These are phyloP conservation scores for Macroglossus sobrinus DNA, from an alignment of 2,113 vertebrate genomes.

Conservation along the genomic window DNA sequence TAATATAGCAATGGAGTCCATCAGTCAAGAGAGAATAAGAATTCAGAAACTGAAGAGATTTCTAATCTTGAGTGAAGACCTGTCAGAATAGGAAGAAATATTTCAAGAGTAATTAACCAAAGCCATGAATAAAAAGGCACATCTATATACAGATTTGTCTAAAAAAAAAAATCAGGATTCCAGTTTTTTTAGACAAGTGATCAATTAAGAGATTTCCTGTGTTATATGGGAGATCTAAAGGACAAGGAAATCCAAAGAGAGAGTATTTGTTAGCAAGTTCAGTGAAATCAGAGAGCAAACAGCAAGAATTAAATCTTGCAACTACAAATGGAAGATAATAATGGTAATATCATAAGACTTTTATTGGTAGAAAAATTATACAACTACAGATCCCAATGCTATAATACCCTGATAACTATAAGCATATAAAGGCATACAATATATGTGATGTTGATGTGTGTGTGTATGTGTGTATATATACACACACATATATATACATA, in stretches of 20 bases:
- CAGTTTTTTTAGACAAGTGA: not conserved
- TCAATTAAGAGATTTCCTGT: not conserved
- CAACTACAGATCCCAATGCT: accelerated
- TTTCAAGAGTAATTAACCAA: not conserved
- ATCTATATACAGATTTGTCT: not conserved
- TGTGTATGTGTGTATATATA: not conserved
- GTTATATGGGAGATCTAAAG: not conserved
- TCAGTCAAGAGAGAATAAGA: not conserved
- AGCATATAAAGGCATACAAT: not conserved
- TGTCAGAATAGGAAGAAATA: not conserved
- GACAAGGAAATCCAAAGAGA: not conserved
- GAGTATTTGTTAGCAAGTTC: not conserved
- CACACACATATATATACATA: too few relatives aligned
- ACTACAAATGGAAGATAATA: not conserved
- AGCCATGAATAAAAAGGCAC: not conserved
- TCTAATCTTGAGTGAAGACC: not conserved
- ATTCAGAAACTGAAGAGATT: not conserved
- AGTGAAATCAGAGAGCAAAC: not conserved
- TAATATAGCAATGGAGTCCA: not conserved
- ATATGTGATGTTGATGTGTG: not conserved
- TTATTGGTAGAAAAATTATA: not conserved
- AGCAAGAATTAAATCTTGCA: not conserved
- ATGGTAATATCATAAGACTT: not conserved
- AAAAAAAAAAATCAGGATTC: not conserved
- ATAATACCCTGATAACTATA: not conserved